phyloP scores from a whole-genome alignment of 2,888 invertebrate species.

The Ectemnius continuus region DNA sequence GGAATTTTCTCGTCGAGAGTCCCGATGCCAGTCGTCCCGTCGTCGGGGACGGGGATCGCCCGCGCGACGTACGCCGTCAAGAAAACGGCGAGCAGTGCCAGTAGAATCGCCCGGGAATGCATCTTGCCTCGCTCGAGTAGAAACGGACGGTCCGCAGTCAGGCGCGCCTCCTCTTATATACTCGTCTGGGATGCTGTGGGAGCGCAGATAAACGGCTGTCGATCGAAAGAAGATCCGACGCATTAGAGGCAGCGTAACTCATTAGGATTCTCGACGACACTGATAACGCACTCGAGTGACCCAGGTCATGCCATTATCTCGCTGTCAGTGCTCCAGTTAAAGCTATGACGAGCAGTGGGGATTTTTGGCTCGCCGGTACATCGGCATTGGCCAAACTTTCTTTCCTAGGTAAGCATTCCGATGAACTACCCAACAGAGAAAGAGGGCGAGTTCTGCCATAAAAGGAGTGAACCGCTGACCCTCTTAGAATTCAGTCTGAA shows the following conservation, averaged over 20 bases:
- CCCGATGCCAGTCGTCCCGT: not conserved
- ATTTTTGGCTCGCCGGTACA: slow-evolving; percentile 4
- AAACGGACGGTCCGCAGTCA: slow-evolving; percentile 7
- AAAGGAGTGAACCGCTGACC: not conserved
- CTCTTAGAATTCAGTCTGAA: not conserved
- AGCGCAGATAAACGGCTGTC: slow-evolving; percentile 27
- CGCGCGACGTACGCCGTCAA: not conserved
- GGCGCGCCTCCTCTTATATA: slow-evolving; percentile 47
- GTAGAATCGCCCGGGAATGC: slow-evolving; percentile 26
- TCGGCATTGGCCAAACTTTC: not conserved
- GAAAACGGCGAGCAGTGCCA: slow-evolving; percentile 5
- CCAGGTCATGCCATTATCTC: slow-evolving; percentile 3
- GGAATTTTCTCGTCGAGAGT: not conserved
- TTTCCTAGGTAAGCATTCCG: too few relatives aligned
- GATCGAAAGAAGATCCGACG: slow-evolving; percentile 24
- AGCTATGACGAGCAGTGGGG: not conserved
- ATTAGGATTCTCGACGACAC: not conserved
- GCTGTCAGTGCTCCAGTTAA: not conserved
- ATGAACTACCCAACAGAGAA: not conserved
- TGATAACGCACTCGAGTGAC: slow-evolving; percentile 10
- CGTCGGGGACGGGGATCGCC: slow-evolving; percentile 3
- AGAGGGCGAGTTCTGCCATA: not conserved
- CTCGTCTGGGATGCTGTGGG: not conserved
- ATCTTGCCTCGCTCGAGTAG: slow-evolving; percentile 23
- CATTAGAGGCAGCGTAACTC: slow-evolving; percentile 36